Base-by-base conservation (phyloP, 1,140 invertebrate species). In the Linepithema humile region DNA sequence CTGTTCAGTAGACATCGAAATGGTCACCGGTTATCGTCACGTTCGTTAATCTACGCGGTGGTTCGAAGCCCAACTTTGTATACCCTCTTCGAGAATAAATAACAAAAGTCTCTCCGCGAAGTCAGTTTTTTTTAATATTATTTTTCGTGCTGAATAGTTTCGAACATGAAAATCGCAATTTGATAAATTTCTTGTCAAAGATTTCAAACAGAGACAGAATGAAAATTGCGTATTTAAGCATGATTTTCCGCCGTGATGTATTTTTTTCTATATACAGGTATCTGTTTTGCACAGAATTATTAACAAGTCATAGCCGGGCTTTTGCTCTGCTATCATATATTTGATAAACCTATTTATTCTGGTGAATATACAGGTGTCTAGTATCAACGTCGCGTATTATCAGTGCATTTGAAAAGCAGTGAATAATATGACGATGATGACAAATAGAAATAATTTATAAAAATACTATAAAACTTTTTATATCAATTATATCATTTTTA, bases 21-120 rank as follows among this genome's bases (percentile, higher is more conserved):
- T 59, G 77, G 35, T 85, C 64, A 45, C 77, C 32, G 43, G 67
- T 78, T 85, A 90, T 88, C 89, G 59, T 86, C 86, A 86, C 84
- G 88, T 89, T n/a, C 77, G 82, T 87, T 87, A 82, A 82, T 82
- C 86, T 84, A 72, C 26, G 53, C 40, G 74, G 6, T 57, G 72
- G 38, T 65, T 83, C 57, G 45, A 57, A 53, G 32, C 35, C 12
- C 12, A 77, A 75, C n/a, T 53, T 83, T 45, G 10, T 57, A 26
- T n/a, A n/a, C n/a, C n/a, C 70, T 60, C 35, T 82, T 10, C 59
- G n/a, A 55, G 23, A 50, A 35, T 48, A 32, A 26, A 38, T 35
- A 20, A 77, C n/a, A 29, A 5, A 77, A 62, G 29, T 53, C 29
- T 10, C 1, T 29, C 15, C 43, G 12, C n/a, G 1, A 77, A n/a